Base-by-base conservation (phyloP, 2,113 vertebrate species). In the Macquaria ambigua region DNA sequence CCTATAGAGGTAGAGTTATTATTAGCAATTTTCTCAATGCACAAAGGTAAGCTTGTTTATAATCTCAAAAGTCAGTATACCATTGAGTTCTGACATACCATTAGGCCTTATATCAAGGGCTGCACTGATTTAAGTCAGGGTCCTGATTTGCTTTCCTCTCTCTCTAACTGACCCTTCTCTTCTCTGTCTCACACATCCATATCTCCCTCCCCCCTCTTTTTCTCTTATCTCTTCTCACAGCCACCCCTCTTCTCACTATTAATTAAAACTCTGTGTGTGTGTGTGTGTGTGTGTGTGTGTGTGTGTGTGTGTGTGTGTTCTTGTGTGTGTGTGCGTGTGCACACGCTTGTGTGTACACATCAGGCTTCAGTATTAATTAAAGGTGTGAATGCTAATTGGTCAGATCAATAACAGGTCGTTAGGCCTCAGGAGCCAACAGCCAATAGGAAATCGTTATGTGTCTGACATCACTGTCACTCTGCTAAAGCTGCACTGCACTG, bases 311-410 rank as follows among this genome's bases (percentile, higher is more conserved):
- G 62, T 66, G 46, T 20, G 11, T 55, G 2, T 63, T 53, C 43
- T 16, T 68, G 64, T 56, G 59, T 39, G 12, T 58, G 63, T 53
- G 56, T 52, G 28, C 39, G 55, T 46, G 46, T 16, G 7, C 4
- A 43, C 1, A 8, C 0, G 28, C 8, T 16, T n/a, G 46, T 59
- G 80, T 59, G 69, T 55, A 61, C 59, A 68, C 85, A 81, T 85
- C 87, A 86, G 76, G 84, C 84, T 78, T 92, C 93, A 88, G 92
- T 93, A 93, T 93, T 95, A 95, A 94, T 95, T 93, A 94, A 92
- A 95, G 89, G 92, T 93, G 94, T 85, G 91, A 93, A 95, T 93
- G 90, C 92, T 95, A 95, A 95, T 93, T 93, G 94, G 88, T 91
- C 62, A 8, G 90, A 94, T 94, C 94, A 85, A 95, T 94, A 93